Percentiles rank a stretch among this genome's conserved stretches.
phyloP scores from a whole-genome alignment of 2,888 invertebrate genomes.

The Clanis bilineata region DNA sequence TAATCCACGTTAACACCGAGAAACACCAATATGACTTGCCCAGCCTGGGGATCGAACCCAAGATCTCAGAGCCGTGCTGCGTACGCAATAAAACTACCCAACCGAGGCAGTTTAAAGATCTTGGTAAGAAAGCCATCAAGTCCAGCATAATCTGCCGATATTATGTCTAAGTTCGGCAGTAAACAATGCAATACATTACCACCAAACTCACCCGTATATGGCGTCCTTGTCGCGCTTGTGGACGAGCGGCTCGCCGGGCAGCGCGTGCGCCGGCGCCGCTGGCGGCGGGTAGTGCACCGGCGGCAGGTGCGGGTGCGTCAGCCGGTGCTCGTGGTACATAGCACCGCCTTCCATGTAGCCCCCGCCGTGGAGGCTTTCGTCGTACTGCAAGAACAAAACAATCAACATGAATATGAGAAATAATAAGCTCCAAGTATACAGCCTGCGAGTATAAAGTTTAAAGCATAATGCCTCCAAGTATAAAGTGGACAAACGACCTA shows the following conservation, averaged over 20 bases:
- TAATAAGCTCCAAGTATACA: too few species aligned
- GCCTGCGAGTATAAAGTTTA: too few species aligned
- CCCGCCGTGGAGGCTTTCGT: slow-evolving; percentile 93
- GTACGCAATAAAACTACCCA: too few species aligned
- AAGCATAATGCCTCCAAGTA: too few species aligned
- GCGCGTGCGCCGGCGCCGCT: slow-evolving; percentile 93
- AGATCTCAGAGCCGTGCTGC: too few species aligned
- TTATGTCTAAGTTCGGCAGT: not conserved
- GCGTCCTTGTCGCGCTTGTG: slow-evolving; percentile 99
- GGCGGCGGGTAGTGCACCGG: slow-evolving; percentile 91
- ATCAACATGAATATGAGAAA: not conserved
- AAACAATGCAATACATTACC: slow-evolving; percentile 60
- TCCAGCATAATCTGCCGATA: not conserved
- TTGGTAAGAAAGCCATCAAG: too few species aligned
- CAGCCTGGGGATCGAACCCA: too few species aligned
- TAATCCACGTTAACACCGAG: too few species aligned
- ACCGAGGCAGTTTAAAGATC: too few species aligned
- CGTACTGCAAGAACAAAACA: slow-evolving; percentile 86
- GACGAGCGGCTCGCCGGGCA: slow-evolving; percentile 93
- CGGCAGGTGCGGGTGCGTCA: slow-evolving; percentile 88
- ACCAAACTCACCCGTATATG: slow-evolving; percentile 96
- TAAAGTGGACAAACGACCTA: too few species aligned
- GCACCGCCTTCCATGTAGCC: slow-evolving; percentile 92
- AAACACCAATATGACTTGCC: too few species aligned
- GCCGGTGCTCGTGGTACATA: slow-evolving; percentile 91